A percentile compares a stretch with the other conserved stretches of the same genome.
Conservation (phyloP, 2,113 vertebrate species). For the Papio anubis region DNA sequence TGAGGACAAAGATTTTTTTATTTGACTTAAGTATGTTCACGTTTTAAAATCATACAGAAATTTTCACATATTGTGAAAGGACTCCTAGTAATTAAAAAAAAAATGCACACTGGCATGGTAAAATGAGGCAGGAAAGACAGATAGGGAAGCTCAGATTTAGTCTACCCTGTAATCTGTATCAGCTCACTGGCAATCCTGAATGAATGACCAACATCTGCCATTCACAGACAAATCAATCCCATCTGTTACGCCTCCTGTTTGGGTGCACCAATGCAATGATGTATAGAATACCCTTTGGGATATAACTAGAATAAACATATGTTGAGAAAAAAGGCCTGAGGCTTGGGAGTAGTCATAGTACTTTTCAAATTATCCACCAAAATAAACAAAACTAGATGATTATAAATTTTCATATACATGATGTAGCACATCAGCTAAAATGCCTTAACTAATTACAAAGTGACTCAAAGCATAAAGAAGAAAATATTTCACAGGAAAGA, state of each 20-base stretch:
- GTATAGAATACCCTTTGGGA: constrained; percentile 22
- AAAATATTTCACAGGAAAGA: neutral
- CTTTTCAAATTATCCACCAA: constrained; percentile 12
- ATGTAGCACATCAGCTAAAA: neutral
- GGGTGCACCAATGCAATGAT: constrained; percentile 50
- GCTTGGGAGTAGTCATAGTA: constrained; percentile 29
- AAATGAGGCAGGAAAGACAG: neutral
- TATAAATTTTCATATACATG: neutral
- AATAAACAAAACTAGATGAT: constrained; percentile 4
- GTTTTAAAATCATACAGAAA: neutral
- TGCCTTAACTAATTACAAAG: neutral
- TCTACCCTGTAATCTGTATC: neutral
- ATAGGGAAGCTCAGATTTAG: constrained; percentile 22
- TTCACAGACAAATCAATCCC: constrained; percentile 72
- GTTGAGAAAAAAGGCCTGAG: constrained; percentile 64
- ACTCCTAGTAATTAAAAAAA: neutral
- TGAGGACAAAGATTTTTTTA: neutral
- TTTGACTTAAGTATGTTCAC: neutral
- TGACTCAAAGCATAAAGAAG: neutral
- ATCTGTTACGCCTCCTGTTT: constrained; percentile 72
- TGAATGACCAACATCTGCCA: constrained; percentile 74
- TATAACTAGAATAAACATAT: constrained; percentile 56
- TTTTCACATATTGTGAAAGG: neutral
- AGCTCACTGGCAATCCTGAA: constrained; percentile 60
- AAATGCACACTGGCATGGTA: neutral